A percentile compares a stretch with the other conserved stretches of the same genome.
These are phyloP conservation scores for Panagrolaimus sp. DNA, from an alignment of 1,140 invertebrate genomes.

Conservation along the genomic window DNA sequence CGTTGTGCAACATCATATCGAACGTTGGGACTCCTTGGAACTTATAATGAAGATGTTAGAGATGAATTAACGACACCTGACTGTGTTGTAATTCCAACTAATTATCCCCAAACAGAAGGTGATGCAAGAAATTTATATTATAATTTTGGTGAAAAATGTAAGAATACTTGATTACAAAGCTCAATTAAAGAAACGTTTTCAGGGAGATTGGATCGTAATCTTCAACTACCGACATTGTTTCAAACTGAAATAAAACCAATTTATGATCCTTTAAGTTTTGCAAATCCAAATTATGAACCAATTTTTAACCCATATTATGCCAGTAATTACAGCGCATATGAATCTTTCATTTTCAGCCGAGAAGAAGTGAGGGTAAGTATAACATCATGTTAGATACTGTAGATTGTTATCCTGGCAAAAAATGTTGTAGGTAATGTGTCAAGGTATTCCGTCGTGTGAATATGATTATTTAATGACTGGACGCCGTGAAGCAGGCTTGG, in stretches of 20 bases:
- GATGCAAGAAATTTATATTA: slow-evolving; percentile 34
- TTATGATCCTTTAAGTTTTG: slow-evolving; percentile 40
- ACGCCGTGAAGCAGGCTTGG: slow-evolving; percentile 36
- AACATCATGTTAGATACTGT: neutral
- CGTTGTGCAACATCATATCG: slow-evolving; percentile 27
- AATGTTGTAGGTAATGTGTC: slow-evolving; percentile 31
- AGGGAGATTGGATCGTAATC: slow-evolving; percentile 37
- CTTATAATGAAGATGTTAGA: slow-evolving; percentile 75
- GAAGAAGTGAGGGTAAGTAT: slow-evolving; percentile 38
- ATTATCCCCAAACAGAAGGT: slow-evolving; percentile 33
- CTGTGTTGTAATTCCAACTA: slow-evolving; percentile 25
- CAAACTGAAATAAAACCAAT: slow-evolving; percentile 33
- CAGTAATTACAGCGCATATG: slow-evolving; percentile 26
- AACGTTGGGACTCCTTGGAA: slow-evolving; percentile 79
- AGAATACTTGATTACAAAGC: slow-evolving; percentile 15
- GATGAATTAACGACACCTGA: slow-evolving; percentile 78
- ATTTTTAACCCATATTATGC: slow-evolving; percentile 36
- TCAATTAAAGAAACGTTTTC: slow-evolving; percentile 17
- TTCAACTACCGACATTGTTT: slow-evolving; percentile 29
- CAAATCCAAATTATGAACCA: slow-evolving; percentile 36
- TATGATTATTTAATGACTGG: slow-evolving; percentile 36
- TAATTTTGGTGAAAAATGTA: slow-evolving; percentile 42
- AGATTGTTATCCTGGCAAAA: neutral
- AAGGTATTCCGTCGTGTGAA: slow-evolving; percentile 38
- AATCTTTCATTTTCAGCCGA: slow-evolving; percentile 29